Evolutionary conservation across 2,797 vertebrate species (phyloP).

Genomic region (Bucorvus abyssinicus): DNA sequence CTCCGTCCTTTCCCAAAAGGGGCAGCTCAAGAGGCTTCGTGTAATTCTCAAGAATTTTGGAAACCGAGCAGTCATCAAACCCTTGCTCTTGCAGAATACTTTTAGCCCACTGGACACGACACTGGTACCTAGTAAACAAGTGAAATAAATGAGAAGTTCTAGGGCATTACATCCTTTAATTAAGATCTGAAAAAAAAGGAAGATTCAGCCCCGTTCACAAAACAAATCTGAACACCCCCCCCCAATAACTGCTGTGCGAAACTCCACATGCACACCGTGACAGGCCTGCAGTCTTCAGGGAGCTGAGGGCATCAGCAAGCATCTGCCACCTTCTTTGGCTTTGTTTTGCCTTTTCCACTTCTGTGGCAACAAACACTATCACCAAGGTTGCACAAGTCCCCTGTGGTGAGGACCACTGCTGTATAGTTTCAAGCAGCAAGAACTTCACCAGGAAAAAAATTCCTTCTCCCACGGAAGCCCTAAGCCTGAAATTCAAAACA

Average conservation of each 20-base stretch:
- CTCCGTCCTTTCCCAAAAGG: background rate
- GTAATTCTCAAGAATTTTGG: slow-evolving; percentile 71
- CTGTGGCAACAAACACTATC: background rate
- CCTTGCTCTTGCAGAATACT: slow-evolving; percentile 78
- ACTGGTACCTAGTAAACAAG: slow-evolving; percentile 78
- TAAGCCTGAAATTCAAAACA: background rate
- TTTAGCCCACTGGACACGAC: slow-evolving; percentile 78
- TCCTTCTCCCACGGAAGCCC: background rate
- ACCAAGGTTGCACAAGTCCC: background rate
- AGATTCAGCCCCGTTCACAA: background rate
- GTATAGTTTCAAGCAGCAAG: background rate
- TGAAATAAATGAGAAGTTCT: background rate
- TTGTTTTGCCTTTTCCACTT: background rate
- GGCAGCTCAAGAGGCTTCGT: slow-evolving; percentile 71
- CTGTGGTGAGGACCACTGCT: background rate
- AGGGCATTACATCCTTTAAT: background rate
- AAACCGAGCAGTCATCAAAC: slow-evolving; percentile 70
- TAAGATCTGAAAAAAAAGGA: background rate
- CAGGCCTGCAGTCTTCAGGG: background rate
- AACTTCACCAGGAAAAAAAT: background rate
- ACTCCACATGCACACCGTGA: rapidly evolving
- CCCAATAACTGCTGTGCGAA: background rate
- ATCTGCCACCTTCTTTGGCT: background rate
- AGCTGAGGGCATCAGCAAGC: background rate
- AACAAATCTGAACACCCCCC: background rate